phyloP scores from a whole-genome alignment of 2,888 invertebrate genomes.

The Heliconius cydno region DNA sequence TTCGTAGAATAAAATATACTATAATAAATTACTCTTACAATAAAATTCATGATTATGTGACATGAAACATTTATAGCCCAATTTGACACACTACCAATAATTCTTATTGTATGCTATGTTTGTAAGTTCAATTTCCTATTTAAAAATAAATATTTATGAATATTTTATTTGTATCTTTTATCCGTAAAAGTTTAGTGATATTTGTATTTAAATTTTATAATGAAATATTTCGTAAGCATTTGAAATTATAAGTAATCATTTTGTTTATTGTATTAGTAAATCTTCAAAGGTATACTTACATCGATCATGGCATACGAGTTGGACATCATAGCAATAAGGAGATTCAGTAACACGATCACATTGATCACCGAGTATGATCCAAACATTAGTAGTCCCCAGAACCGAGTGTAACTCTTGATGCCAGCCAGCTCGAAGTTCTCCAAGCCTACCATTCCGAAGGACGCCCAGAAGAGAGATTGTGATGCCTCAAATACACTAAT shows the following conservation, averaged over 20 bases:
- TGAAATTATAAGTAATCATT: no score
- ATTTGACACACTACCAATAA: neutral
- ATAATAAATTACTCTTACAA: neutral
- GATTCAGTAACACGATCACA: constrained; percentile 95
- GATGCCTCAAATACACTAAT: constrained; percentile 95
- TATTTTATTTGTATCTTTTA: no score
- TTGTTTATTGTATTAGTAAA: neutral
- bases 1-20: neutral
- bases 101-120: neutral
- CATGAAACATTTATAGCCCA: neutral
- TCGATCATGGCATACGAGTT: constrained; percentile 97
- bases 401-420: constrained; percentile 94
- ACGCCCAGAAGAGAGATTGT: constrained; percentile 98
- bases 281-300: constrained; percentile 82
- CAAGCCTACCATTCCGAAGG: constrained; percentile 95
- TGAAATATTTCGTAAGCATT: no score
- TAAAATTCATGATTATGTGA: neutral
- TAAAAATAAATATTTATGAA: no score
- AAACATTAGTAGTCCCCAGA: constrained; percentile 98
- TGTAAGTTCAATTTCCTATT: neutral
- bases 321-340: constrained; percentile 99
- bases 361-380: constrained; percentile 98
- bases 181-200: neutral
- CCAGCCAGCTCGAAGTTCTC: constrained; percentile 94
- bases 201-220: neutral